Conservation (phyloP, 2,113 vertebrate species). For the Seriola rivoliana region DNA sequence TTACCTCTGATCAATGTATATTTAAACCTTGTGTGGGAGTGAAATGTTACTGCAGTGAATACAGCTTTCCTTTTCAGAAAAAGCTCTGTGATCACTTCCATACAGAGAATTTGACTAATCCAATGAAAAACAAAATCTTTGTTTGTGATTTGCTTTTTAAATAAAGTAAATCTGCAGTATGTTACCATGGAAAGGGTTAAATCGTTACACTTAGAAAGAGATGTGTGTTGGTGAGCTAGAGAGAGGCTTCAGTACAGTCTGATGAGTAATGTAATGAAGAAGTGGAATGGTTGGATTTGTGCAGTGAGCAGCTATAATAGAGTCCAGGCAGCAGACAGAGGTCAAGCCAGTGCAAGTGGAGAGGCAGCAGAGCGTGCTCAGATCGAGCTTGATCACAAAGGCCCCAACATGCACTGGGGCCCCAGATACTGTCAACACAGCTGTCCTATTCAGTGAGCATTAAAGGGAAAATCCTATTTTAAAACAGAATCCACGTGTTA, state of each 20-base stretch:
- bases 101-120: conserved; percentile 17
- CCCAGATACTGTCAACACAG: conserved; percentile 86
- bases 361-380: conserved; percentile 78
- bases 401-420: conserved; percentile 81
- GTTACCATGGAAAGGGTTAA: background rate
- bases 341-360: conserved; percentile 83
- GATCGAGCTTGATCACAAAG: conserved; percentile 85
- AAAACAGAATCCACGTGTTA: conserved; percentile 52
- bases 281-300: conserved; percentile 59
- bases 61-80: conserved; percentile 21
- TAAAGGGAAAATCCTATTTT: conserved; percentile 68
- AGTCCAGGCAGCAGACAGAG: conserved; percentile 70
- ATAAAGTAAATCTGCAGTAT: background rate
- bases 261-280: conserved; percentile 61
- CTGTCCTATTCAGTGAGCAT: conserved; percentile 79
- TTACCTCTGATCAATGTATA: conserved; percentile 67
- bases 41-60: background rate
- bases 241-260: conserved; percentile 36
- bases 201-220: background rate
- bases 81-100: conserved; percentile 13
- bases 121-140: conserved; percentile 21
- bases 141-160: background rate
- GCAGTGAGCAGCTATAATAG: conserved; percentile 67
- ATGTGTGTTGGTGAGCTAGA: background rate
- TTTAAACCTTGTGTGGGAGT: conserved; percentile 59